phyloP scores from a whole-genome alignment of 1,140 invertebrate species.

The Drosophila kikkawai region DNA sequence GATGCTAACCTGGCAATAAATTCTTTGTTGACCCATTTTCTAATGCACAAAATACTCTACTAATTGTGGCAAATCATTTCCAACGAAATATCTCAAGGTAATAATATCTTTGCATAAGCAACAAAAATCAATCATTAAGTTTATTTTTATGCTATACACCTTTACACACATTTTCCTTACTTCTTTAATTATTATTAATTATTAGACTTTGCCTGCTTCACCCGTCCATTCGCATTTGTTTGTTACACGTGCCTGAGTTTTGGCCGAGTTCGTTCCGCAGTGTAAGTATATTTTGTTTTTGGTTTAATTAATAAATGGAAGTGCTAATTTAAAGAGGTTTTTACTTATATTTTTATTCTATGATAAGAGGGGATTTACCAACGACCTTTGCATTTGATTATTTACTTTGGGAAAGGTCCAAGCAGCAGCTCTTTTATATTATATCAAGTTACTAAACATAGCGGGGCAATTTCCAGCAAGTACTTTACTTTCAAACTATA shows the following conservation, averaged over 20 bases:
- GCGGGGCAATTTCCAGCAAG: not conserved
- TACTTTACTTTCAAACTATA: not conserved
- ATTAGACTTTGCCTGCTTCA: constrained; percentile 15
- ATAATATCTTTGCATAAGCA: constrained; percentile 10
- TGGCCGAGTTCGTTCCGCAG: constrained; percentile 12
- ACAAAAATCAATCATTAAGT: constrained; percentile 14
- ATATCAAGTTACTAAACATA: not conserved
- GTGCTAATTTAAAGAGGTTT: constrained; percentile 1
- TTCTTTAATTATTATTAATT: constrained; percentile 45
- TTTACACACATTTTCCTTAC: constrained; percentile 19
- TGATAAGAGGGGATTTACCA: not conserved
- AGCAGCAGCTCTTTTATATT: not conserved
- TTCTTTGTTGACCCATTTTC: constrained; percentile 35
- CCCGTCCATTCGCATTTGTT: constrained; percentile 14
- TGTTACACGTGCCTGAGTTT: constrained; percentile 50
- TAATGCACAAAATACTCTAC: constrained; percentile 6
- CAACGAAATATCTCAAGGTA: constrained; percentile 6
- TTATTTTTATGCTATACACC: constrained; percentile 7
- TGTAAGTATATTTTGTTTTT: constrained; percentile 16
- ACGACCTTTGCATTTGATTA: not conserved
- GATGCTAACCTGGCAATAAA: constrained; percentile 4
- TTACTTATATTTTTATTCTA: not conserved
- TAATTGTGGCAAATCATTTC: constrained; percentile 34
- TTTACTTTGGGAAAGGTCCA: constrained; percentile 10
- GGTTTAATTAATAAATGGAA: constrained; percentile 24